These are phyloP conservation scores for Bucorvus abyssinicus DNA, from an alignment of 2,797 vertebrate genomes.

Conservation along the genomic window DNA sequence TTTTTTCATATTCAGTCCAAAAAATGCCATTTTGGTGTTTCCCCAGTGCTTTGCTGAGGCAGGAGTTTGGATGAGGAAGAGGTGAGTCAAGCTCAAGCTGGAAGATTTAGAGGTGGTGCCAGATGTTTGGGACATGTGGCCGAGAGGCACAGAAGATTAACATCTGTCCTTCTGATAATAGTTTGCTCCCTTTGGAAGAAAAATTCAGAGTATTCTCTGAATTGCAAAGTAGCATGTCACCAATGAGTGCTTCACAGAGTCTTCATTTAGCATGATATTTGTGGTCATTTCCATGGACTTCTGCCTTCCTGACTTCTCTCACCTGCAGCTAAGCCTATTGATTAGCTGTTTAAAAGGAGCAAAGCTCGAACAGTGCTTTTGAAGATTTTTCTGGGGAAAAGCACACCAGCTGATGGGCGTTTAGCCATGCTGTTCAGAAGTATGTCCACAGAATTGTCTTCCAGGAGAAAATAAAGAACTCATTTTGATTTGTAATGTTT, in stretches of 20 bases:
- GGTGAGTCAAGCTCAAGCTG: conserved; percentile 35
- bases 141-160: conserved; percentile 31
- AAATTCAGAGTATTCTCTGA: neutral
- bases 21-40: conserved; percentile 49
- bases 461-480: conserved; percentile 20
- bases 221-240: neutral
- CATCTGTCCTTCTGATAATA: conserved; percentile 17
- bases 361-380: neutral
- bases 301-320: neutral
- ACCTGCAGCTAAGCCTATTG: neutral
- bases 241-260: neutral
- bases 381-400: neutral
- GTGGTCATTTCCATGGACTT: neutral
- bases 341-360: neutral
- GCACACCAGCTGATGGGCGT: neutral
- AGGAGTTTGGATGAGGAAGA: conserved; percentile 44
- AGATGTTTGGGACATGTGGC: conserved; percentile 42
- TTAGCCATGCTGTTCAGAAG: neutral
- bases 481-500: neutral
- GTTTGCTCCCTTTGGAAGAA: conserved; percentile 3
- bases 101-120: conserved; percentile 19
- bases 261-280: neutral
- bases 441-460: neutral
- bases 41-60: conserved; percentile 54
- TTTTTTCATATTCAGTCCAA: neutral